phyloP scores from a whole-genome alignment of 2,888 invertebrate species.

The Cyclophora punctaria region DNA sequence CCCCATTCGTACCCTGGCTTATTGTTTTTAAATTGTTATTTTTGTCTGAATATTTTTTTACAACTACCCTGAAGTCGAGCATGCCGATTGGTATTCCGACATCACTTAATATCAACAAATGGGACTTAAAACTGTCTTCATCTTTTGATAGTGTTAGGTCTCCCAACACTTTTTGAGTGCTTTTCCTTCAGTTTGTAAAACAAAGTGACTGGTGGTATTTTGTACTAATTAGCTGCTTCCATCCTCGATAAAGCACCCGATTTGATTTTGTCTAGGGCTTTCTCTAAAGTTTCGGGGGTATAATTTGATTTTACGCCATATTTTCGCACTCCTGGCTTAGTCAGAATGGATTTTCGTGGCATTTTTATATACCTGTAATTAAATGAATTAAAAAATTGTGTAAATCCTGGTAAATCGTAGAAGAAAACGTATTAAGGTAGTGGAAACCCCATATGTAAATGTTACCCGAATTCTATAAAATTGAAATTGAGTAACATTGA shows the following conservation, averaged over 20 bases:
- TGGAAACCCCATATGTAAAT: no score
- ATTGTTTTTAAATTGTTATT: slow-evolving; percentile 1
- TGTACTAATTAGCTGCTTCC: slow-evolving; percentile 1
- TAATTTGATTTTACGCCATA: slow-evolving; percentile 13
- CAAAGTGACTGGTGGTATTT: slow-evolving; percentile 2
- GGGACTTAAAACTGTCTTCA: slow-evolving; percentile 1
- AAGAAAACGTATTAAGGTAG: no score
- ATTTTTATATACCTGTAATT: no score
- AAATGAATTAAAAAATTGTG: no score
- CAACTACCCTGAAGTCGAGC: background rate
- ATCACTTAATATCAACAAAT: slow-evolving; percentile 3
- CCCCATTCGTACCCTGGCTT: slow-evolving; percentile 4
- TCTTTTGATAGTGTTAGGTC: background rate
- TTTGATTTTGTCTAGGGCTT: slow-evolving; percentile 10
- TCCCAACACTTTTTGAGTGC: slow-evolving; percentile 2
- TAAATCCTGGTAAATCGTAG: no score
- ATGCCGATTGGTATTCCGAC: slow-evolving; percentile 3
- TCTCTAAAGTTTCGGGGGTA: slow-evolving; percentile 7
- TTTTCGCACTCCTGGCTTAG: slow-evolving; percentile 9
- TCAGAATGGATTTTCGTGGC: no score
- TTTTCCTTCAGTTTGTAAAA: slow-evolving; percentile 2
- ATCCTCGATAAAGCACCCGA: slow-evolving; percentile 9
- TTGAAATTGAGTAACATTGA: no score
- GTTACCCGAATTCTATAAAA: no score
- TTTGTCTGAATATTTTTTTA: background rate